These are phyloP conservation scores for Colinus virginianus DNA, from an alignment of 2,113 vertebrate genomes.

Conservation along the genomic window DNA sequence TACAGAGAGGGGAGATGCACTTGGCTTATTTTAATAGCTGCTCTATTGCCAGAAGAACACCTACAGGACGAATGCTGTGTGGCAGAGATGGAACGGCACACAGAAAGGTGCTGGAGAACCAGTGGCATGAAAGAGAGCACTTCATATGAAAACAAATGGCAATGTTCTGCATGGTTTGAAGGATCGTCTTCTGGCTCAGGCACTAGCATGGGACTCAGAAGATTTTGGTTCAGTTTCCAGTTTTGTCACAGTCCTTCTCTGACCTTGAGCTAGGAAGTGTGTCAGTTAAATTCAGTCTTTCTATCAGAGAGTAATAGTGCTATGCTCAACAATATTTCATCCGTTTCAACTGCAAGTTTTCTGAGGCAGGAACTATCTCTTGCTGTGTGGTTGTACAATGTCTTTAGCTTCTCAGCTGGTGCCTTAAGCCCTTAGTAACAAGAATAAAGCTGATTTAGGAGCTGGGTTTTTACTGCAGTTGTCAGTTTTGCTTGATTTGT, in stretches of 20 bases:
- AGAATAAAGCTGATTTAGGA: conserved; percentile 1
- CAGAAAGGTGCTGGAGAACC: background rate
- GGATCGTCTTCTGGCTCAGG: background rate
- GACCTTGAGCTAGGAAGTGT: conserved; percentile 8
- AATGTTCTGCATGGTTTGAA: conserved; percentile 14
- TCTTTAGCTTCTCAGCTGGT: background rate
- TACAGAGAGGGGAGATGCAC: background rate
- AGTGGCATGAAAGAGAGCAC: background rate
- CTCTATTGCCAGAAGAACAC: background rate
- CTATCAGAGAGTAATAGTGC: background rate
- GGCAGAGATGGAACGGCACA: conserved; percentile 4
- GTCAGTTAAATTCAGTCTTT: background rate
- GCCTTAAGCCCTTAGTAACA: background rate
- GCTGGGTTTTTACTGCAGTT: background rate
- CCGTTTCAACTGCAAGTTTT: background rate
- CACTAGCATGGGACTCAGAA: background rate
- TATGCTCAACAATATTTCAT: background rate
- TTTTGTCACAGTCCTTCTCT: conserved; percentile 3
- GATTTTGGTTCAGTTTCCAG: background rate
- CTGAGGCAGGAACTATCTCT: background rate
- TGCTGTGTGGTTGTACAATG: background rate
- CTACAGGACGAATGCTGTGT: background rate
- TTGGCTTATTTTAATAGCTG: background rate
- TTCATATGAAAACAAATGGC: conserved; percentile 38
- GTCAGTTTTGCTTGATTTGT: background rate